These are phyloP conservation scores for Machaerirhynchus nigripectus DNA, from an alignment of 2,113 vertebrate genomes.

Conservation along the genomic window DNA sequence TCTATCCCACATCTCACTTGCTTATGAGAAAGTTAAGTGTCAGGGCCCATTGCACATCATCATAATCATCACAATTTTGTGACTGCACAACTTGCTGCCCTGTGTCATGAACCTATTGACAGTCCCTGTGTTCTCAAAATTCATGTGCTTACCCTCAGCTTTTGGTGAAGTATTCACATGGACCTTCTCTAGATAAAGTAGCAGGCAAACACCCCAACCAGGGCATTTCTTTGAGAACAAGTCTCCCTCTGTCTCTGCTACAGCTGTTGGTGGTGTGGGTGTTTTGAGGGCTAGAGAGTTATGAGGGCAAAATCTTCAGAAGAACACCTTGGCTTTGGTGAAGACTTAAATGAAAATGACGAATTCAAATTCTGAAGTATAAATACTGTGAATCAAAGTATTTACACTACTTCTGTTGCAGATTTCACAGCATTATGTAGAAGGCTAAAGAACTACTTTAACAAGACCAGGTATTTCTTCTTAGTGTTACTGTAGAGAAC, in stretches of 20 bases:
- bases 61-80: neutral
- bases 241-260: neutral
- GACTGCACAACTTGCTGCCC: neutral
- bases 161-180: neutral
- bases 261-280: fast-evolving
- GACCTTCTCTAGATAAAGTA: neutral
- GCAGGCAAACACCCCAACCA: neutral
- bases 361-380: neutral
- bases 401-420: neutral
- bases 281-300: neutral
- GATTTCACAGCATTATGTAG: neutral
- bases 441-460: neutral
- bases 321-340: neutral
- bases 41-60: neutral
- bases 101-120: fast-evolving
- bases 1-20: neutral
- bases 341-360: neutral
- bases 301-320: neutral
- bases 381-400: neutral
- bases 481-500: neutral
- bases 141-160: neutral
- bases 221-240: neutral
- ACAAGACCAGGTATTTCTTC: neutral
- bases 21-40: neutral
- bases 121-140: neutral